Evolutionary conservation across 2,888 invertebrate genomes (phyloP), one percentile per base, ranked within the genome.

Genomic region (Megalurothrips usitatus): DNA sequence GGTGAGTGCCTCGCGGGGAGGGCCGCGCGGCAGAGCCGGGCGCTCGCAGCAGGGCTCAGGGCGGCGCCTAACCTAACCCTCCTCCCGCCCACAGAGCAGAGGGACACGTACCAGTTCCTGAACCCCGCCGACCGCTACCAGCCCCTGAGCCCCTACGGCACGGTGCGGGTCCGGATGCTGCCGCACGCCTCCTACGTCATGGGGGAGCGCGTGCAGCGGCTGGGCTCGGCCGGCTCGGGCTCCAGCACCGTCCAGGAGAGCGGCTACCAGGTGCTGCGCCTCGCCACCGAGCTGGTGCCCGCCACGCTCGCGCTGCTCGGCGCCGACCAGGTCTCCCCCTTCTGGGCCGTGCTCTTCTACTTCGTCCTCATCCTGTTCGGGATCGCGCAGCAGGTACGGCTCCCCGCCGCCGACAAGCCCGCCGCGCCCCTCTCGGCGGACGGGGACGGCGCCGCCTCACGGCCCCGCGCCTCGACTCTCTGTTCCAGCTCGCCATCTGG

Each of bases 261-360:
- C 79, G 85, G 85, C 17, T 96, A 95, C 88, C 96, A 96, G 68
- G 94, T 93, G 0, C 87, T 96, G 81, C 91, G 96, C 82, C 89
- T 96, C 82, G 93, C 95, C 17, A 96, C 95, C n/a, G 96, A 96
- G 88, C 87, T 96, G n/a, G 93, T 96, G 83, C 96, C 96, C 0
- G 94, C 96, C 0, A 94, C 95, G 0, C 89, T 96, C 48, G 94
- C 95, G 0, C 88, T 96, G 9, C 96, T 0, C 26, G 68, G 68
- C 68, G 68, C 68, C 68, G 68, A 75, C 68, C 68, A 75, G 68
- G 68, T 75, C 26, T 75, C 68, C 6, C 68, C 95, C 80, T 93
- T 95, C 83, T 97, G 96, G 96, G 93, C 95, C 0, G 93, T 95
- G 14, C 90, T 96, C 79, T 94, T 96, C 86, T 96, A 95, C 87